phyloP scores from a whole-genome alignment of 2,888 invertebrate species.

The Agrochola litura region DNA sequence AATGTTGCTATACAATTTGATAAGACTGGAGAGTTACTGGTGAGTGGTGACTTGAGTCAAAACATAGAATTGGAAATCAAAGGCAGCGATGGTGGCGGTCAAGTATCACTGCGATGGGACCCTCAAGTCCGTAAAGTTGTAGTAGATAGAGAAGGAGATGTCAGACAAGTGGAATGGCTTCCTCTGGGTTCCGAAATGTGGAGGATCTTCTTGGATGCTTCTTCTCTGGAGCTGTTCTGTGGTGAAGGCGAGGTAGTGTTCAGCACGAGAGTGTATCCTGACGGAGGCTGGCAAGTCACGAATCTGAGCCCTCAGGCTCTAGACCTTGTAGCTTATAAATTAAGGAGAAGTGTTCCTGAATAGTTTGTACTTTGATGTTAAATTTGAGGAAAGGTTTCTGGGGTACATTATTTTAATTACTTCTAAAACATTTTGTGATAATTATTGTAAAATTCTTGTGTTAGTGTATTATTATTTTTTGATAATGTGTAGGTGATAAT shows the following conservation, averaged over 20 bases:
- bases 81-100: conserved; percentile 79
- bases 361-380: conserved; percentile 50
- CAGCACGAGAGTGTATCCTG: conserved; percentile 82
- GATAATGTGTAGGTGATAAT: not conserved
- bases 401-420: not conserved
- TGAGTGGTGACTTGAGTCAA: conserved; percentile 74
- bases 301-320: conserved; percentile 79
- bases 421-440: conserved; percentile 18
- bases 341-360: conserved; percentile 80
- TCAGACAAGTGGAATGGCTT: conserved; percentile 84
- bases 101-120: conserved; percentile 77
- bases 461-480: not conserved
- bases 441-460: conserved; percentile 18
- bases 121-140: conserved; percentile 76
- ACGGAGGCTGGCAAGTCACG: conserved; percentile 81
- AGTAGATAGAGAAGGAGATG: conserved; percentile 80
- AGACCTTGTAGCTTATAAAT: conserved; percentile 76
- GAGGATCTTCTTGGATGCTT: conserved; percentile 85
- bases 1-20: conserved; percentile 72
- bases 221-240: conserved; percentile 86
- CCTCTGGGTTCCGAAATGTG: conserved; percentile 75
- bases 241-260: conserved; percentile 87
- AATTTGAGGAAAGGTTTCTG: not conserved
- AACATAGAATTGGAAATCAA: conserved; percentile 77
- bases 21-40: conserved; percentile 80